Conservation (phyloP, 1,140 invertebrate species). For the Nasonia vitripennis region DNA sequence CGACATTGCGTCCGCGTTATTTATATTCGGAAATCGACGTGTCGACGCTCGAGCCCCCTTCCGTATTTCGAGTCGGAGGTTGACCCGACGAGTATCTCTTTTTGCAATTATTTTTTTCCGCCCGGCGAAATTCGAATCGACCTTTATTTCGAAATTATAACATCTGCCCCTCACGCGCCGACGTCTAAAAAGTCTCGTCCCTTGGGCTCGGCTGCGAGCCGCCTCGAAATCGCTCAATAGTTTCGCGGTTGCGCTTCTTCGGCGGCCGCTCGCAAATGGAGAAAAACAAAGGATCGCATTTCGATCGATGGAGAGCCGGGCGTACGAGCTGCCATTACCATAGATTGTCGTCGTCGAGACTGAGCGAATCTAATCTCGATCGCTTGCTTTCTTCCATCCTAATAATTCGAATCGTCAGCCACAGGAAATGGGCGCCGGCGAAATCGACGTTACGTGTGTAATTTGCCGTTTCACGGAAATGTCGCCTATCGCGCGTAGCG, state of each 20-base stretch:
- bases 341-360: slow-evolving; percentile 10
- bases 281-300: slow-evolving; percentile 58
- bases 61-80: slow-evolving; percentile 40
- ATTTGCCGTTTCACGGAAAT: slow-evolving; percentile 32
- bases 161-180: slow-evolving; percentile 63
- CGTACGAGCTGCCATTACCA: slow-evolving; percentile 22
- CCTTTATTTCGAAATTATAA: slow-evolving; percentile 71
- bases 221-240: slow-evolving; percentile 25
- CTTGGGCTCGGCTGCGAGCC: slow-evolving; percentile 12
- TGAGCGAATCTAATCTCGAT: slow-evolving; percentile 35
- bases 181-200: slow-evolving; percentile 55
- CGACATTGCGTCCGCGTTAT: too few relatives aligned
- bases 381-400: not conserved
- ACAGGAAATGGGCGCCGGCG: not conserved
- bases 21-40: too few relatives aligned
- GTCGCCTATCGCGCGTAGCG: not conserved
- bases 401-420: slow-evolving; percentile 4
- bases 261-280: slow-evolving; percentile 55
- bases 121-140: slow-evolving; percentile 60
- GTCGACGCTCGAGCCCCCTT: not conserved
- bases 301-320: slow-evolving; percentile 50
- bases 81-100: slow-evolving; percentile 47
- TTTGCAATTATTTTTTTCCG: slow-evolving; percentile 59
- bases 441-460: not conserved
- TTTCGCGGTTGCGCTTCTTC: slow-evolving; percentile 47